A percentile compares a stretch with the other conserved stretches of the same genome.
phyloP scores from a whole-genome alignment of 2,797 vertebrate genomes.

The Myripristis jacobus region DNA sequence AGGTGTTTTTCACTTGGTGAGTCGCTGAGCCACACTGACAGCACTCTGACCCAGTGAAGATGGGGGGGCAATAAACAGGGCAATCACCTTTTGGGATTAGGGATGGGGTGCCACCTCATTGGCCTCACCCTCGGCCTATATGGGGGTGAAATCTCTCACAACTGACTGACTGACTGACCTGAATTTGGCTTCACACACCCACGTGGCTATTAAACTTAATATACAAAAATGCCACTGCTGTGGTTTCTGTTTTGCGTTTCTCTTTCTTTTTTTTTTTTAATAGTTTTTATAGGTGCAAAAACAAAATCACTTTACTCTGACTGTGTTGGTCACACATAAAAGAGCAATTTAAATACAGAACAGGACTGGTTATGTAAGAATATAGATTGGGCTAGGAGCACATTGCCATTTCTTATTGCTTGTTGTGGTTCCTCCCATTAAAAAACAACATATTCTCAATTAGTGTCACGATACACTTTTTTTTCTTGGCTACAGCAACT shows the following conservation, averaged over 20 bases:
- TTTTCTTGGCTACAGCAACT: conserved; percentile 57
- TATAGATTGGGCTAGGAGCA: conserved; percentile 50
- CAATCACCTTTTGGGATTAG: conserved; percentile 19
- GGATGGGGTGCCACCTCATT: background rate
- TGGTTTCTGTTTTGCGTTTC: background rate
- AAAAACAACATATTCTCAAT: conserved; percentile 56
- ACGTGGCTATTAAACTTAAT: too few species aligned
- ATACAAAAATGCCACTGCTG: background rate
- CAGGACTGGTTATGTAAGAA: conserved; percentile 31
- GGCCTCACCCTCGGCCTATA: background rate
- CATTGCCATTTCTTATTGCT: conserved; percentile 39
- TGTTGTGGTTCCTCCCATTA: conserved; percentile 45
- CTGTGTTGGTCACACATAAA: conserved; percentile 46
- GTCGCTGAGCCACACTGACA: conserved; percentile 46
- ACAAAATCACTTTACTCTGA: conserved; percentile 32
- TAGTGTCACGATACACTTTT: conserved; percentile 61
- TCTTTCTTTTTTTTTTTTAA: background rate
- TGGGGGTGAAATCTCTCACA: too few species aligned
- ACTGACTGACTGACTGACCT: too few species aligned
- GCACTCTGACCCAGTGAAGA: conserved; percentile 34
- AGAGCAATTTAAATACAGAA: conserved; percentile 42
- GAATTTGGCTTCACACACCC: too few species aligned
- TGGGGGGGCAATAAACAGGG: background rate
- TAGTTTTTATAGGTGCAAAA: conserved; percentile 2
- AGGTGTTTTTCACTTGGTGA: background rate